Base-by-base conservation (phyloP, 92 coral and sea anemone genomes). In the Hydrozoanthus gracilis region DNA sequence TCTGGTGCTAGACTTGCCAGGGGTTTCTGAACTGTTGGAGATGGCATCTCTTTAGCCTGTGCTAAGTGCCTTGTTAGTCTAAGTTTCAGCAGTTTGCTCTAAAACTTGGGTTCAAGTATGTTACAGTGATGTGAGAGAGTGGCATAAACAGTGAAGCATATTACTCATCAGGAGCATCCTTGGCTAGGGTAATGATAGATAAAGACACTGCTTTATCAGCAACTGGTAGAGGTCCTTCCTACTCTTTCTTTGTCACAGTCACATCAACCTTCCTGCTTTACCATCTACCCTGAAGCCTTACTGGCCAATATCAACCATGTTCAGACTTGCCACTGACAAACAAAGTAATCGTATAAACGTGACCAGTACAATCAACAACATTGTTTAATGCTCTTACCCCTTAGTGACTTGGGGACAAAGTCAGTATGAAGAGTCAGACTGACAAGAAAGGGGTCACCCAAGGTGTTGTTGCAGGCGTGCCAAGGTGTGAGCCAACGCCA, bases 401-500 rank as follows among this genome's bases (percentile, higher is more conserved):
- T 67, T 67, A 15, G 2, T 44, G 18, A 27, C 73, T 44, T 67
- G 73, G 73, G 11, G 20, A 67, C 18, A 0, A 35, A 12, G 73
- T 18, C 18, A 12, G 44, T 8, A n/a, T 62, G 20, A 62, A 14
- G 69, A 62, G n/a, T n/a, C 58, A 0, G 58, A 52, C 58, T 52
- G 67, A 60, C 2, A 60, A 60, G 67, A 60, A 60, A 60, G 2
- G 67, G 67, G 67, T 2, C 7, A 60, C 1, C 12, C 12, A 60
- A 4, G 67, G 67, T 12, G 67, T 60, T 15, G 67, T 60, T 2
- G 1, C 67, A 15, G n/a, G n/a, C 7, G 88, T 78, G 7, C 76
- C 51, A 64, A 87, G 84, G 51, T 89, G 95, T 14, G 92, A 88
- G 17, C 91, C 91, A 69, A 83, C 87, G 55, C 87, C 92, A 67